Conservation (phyloP, 2,113 vertebrate genomes). For the Paradisaea rubra region DNA sequence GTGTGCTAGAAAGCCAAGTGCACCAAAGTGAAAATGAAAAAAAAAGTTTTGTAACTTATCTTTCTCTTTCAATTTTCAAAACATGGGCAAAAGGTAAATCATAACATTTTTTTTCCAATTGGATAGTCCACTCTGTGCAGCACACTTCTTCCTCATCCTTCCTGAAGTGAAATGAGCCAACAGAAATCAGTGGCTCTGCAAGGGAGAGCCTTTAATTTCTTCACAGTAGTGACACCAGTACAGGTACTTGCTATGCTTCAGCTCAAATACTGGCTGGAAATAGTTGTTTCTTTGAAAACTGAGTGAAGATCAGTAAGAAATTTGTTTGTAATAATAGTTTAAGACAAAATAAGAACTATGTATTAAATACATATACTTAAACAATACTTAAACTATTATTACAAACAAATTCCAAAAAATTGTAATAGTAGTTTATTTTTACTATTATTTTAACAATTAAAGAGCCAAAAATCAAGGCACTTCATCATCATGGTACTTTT, state of each 20-base stretch:
- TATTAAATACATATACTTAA: too few species aligned
- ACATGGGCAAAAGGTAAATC: not conserved
- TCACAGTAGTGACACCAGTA: not conserved
- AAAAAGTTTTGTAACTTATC: not conserved
- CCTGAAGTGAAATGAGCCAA: not conserved
- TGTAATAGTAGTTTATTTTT: too few species aligned
- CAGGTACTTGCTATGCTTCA: not conserved
- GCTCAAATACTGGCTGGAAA: not conserved
- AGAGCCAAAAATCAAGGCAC: not conserved
- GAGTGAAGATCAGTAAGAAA: not conserved
- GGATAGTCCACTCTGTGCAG: not conserved
- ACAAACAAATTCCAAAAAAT: not conserved
- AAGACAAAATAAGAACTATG: too few species aligned
- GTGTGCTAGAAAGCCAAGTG: not conserved
- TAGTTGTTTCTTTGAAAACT: not conserved
- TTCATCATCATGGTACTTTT: not conserved
- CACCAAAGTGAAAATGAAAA: constrained; percentile 51
- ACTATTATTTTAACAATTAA: not conserved
- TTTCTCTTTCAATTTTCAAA: constrained; percentile 50
- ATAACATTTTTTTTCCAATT: not conserved
- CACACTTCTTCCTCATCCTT: not conserved
- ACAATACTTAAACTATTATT: not conserved
- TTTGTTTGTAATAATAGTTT: too few species aligned
- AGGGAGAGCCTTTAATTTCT: not conserved
- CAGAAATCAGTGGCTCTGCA: not conserved